phyloP scores from a whole-genome alignment of 2,113 vertebrate species.

The Seriola aureovittata region DNA sequence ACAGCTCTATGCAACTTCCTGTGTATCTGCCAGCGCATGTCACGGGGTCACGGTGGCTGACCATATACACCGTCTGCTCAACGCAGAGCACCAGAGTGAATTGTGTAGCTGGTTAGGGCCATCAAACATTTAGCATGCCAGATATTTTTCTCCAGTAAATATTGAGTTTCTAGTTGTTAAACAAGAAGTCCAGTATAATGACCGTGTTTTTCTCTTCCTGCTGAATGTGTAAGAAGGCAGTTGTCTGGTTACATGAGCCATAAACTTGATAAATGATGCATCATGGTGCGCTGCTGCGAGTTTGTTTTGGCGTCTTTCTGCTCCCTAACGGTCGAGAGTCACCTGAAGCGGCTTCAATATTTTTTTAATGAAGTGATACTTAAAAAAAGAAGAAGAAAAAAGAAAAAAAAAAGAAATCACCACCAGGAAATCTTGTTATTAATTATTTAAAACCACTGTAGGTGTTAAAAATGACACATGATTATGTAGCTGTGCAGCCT shows the following conservation, averaged over 20 bases:
- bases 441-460: slow-evolving; percentile 31
- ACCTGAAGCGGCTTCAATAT: slow-evolving; percentile 29
- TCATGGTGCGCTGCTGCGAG: not conserved
- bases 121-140: slow-evolving; percentile 1
- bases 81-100: not conserved
- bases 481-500: not conserved
- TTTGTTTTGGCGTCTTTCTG: slow-evolving; percentile 34
- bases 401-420: not conserved
- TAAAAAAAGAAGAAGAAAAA: no score
- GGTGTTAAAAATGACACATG: slow-evolving; percentile 38
- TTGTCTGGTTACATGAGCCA: slow-evolving; percentile 5
- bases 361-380: slow-evolving; percentile 39
- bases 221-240: not conserved
- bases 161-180: not conserved
- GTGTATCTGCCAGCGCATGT: not conserved
- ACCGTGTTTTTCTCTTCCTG: not conserved
- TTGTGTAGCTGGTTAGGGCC: not conserved
- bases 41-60: no score
- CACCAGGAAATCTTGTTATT: not conserved
- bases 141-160: not conserved
- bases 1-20: not conserved
- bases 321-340: slow-evolving; percentile 17
- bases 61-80: not conserved
- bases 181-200: not conserved
- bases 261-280: slow-evolving; percentile 21